Evolutionary conservation across 2,113 vertebrate genomes (phyloP).

Genomic region (Myotis lucifugus): DNA sequence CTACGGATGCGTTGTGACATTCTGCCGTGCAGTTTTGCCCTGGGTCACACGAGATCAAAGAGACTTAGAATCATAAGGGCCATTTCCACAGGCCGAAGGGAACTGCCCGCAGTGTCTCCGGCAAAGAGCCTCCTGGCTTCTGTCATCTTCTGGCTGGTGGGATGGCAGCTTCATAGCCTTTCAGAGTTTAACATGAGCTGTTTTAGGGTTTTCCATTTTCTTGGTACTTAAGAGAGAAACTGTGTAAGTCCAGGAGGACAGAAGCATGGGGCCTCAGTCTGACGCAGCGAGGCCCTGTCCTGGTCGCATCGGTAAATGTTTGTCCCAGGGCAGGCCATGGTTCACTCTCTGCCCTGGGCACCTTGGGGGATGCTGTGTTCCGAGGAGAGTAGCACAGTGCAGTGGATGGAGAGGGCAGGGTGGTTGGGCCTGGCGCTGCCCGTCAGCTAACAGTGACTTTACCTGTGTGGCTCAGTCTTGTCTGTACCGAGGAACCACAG

Average conservation of each 20-base stretch:
- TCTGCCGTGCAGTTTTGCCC: background rate
- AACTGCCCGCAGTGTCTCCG: background rate
- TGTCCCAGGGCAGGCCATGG: accelerated
- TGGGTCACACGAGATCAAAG: background rate
- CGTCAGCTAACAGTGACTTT: accelerated
- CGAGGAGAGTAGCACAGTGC: accelerated
- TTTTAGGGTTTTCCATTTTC: background rate
- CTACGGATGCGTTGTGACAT: background rate
- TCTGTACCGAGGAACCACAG: accelerated
- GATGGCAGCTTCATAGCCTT: background rate
- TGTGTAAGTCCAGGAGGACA: accelerated
- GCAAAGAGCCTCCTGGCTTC: constrained; percentile 29
- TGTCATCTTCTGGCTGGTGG: background rate
- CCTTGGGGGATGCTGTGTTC: background rate
- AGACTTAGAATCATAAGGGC: constrained; percentile 18
- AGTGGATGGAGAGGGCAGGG: background rate
- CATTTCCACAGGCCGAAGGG: background rate
- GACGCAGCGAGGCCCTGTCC: background rate
- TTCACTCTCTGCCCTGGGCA: background rate
- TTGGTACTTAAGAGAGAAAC: background rate
- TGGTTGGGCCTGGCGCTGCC: background rate
- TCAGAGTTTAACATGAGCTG: background rate
- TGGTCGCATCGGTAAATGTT: accelerated
- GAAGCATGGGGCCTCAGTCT: accelerated
- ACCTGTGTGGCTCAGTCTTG: background rate